A percentile compares a stretch with the other conserved stretches of the same genome.
These are phyloP conservation scores for Temnothorax nylanderi DNA, from an alignment of 1,140 invertebrate genomes.

Conservation along the genomic window DNA sequence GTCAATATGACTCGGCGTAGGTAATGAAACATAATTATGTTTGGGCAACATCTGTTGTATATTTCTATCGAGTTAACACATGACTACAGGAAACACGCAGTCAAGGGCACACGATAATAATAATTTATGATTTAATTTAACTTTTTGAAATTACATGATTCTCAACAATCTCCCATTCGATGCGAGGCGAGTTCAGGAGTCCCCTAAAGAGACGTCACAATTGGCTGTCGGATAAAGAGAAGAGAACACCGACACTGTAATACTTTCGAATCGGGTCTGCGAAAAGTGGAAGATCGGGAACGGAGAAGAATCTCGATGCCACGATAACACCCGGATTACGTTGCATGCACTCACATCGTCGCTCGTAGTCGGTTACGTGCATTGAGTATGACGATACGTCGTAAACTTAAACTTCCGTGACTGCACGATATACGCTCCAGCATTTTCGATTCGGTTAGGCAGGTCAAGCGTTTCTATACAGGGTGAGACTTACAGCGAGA, in stretches of 20 bases:
- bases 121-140: not conserved
- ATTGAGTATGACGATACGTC: slow-evolving; percentile 50
- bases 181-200: not conserved
- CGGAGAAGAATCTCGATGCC: slow-evolving; percentile 36
- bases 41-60: slow-evolving; percentile 36
- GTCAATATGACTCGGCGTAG: slow-evolving; percentile 36
- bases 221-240: not conserved
- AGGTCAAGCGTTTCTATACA: slow-evolving; percentile 26
- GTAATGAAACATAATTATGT: slow-evolving; percentile 54
- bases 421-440: slow-evolving; percentile 31
- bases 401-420: slow-evolving; percentile 61
- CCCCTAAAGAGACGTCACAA: not conserved
- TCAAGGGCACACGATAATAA: slow-evolving; percentile 15
- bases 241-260: not conserved
- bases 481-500: slow-evolving; percentile 20
- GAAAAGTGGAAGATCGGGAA: slow-evolving; percentile 9
- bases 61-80: slow-evolving; percentile 28
- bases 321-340: slow-evolving; percentile 36
- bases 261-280: not conserved
- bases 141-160: not conserved
- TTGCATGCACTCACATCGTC: not conserved
- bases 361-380: slow-evolving; percentile 36
- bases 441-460: slow-evolving; percentile 24
- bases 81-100: not conserved
- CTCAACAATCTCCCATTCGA: not conserved